A percentile compares a stretch with the other conserved stretches of the same genome.
Conservation (phyloP, 2,888 invertebrate species). For the Nycteola revayana region DNA sequence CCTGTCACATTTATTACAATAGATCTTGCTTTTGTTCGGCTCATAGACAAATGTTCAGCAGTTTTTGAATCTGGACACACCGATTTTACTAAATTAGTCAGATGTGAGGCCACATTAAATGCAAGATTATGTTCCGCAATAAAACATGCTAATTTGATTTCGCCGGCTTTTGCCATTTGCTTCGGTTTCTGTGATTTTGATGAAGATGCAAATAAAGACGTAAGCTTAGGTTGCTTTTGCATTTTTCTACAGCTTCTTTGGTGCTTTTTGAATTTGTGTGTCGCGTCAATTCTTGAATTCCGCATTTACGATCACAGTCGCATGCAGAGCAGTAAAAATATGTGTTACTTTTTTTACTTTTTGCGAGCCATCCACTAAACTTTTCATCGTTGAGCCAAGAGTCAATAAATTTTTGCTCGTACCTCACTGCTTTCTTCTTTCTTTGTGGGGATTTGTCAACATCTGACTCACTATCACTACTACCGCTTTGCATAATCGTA, state of each 20-base stretch:
- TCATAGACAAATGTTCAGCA: slow-evolving; percentile 18
- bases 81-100: slow-evolving; percentile 15
- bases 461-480: slow-evolving; percentile 4
- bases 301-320: slow-evolving; percentile 19
- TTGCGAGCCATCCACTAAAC: slow-evolving; percentile 16
- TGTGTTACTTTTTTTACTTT: slow-evolving; percentile 18
- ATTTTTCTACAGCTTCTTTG: not conserved
- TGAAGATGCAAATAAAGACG: not conserved
- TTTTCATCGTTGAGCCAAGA: slow-evolving; percentile 9
- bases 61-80: slow-evolving; percentile 24
- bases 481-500: too few species aligned
- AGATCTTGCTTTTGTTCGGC: slow-evolving; percentile 22
- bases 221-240: not conserved
- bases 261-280: not conserved
- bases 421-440: slow-evolving; percentile 3
- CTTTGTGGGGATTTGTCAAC: not conserved
- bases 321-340: slow-evolving; percentile 21
- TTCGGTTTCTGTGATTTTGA: slow-evolving; percentile 1
- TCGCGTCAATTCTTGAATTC: not conserved
- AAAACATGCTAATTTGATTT: slow-evolving; percentile 25
- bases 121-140: slow-evolving; percentile 25
- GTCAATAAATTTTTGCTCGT: slow-evolving; percentile 6
- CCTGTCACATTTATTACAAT: slow-evolving; percentile 16
- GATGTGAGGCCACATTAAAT: slow-evolving; percentile 22
- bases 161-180: slow-evolving; percentile 12